These are phyloP conservation scores for Toxotes chatareus DNA, from an alignment of 2,113 vertebrate species.

Conservation along the genomic window DNA sequence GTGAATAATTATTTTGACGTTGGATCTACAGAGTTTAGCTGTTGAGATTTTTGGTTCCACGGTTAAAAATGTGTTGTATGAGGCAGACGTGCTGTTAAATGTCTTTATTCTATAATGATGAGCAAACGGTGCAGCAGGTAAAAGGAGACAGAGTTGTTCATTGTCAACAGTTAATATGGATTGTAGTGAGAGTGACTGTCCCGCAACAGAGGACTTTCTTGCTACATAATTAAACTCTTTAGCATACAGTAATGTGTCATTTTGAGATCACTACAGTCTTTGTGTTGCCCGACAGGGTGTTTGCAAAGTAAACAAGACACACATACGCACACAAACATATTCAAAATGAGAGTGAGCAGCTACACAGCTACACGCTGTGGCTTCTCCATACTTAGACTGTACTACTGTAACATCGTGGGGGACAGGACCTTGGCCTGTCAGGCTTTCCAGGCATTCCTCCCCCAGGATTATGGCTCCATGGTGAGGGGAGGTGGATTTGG, in stretches of 20 bases:
- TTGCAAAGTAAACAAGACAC: neutral
- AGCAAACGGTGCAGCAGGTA: neutral
- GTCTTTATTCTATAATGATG: neutral
- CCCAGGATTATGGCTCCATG: slow-evolving; percentile 39
- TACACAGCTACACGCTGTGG: slow-evolving; percentile 12
- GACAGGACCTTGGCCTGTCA: slow-evolving; percentile 56
- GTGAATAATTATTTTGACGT: slow-evolving; percentile 1
- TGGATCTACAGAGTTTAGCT: neutral
- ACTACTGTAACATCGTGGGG: slow-evolving; percentile 25
- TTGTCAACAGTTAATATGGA: neutral
- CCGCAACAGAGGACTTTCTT: neutral
- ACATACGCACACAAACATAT: neutral
- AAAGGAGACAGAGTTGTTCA: neutral
- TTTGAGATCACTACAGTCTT: neutral
- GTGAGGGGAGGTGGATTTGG: slow-evolving; percentile 29
- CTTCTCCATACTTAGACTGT: slow-evolving; percentile 41
- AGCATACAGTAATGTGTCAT: neutral
- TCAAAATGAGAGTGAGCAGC: slow-evolving; percentile 5
- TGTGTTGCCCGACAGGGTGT: neutral
- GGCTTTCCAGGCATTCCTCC: slow-evolving; percentile 49
- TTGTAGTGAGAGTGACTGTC: neutral
- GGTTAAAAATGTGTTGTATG: neutral
- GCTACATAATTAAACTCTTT: neutral
- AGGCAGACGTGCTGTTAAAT: slow-evolving; percentile 6
- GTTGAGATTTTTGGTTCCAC: neutral